Base-by-base conservation (phyloP, 2,888 invertebrate species). In the Cataglyphis cursor region DNA sequence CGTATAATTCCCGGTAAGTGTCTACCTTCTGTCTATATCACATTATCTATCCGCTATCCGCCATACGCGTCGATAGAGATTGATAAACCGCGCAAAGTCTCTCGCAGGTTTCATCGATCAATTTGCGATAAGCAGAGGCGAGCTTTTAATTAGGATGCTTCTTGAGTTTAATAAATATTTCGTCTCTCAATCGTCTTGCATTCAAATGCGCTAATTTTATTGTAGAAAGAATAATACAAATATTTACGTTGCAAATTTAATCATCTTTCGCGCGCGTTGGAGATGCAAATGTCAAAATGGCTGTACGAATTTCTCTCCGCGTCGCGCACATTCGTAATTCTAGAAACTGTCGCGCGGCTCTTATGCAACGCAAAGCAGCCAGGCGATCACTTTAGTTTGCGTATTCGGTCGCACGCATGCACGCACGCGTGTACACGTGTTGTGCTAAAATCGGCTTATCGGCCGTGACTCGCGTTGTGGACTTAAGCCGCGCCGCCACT, bases 401-500 rank as follows among this genome's bases (percentile, higher is more conserved):
- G 44, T 80, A 80, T 80, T 70, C 78, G 78, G 78, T 80, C 78
- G 78, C 44, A 61, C 59, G 78, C 59, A 41, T 41, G 57, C 57
- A 41, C 18, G 74, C 72, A 73, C 44, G 80, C 62, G 80, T 54
- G 83, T 73, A 73, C 59, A 80, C 62, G 80, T 54, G 83, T 73
- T 73, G 51, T 54, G 81, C 68, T 81, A 84, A 84, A 84, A 84
- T 84, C 83, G 74, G 83, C 81, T 84, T 84, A 84, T 84, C 83
- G 61, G 70, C 35, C 59, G 31, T 59, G 78, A 80, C 78, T 59
- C 59, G 70, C 31, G 75, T 44, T 12, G 59, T 44, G 70, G 78
- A 70, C 44, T 70, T 70, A 48, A 80, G 78, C 78, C 21, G 78
- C 38, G 51, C 72, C 21, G 51, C 68, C 31, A 10, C 51, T 54